Evolutionary conservation across 1,140 invertebrate species (phyloP), one percentile per base, ranked within the genome.

Genomic region (Drosophila ironensis): DNA sequence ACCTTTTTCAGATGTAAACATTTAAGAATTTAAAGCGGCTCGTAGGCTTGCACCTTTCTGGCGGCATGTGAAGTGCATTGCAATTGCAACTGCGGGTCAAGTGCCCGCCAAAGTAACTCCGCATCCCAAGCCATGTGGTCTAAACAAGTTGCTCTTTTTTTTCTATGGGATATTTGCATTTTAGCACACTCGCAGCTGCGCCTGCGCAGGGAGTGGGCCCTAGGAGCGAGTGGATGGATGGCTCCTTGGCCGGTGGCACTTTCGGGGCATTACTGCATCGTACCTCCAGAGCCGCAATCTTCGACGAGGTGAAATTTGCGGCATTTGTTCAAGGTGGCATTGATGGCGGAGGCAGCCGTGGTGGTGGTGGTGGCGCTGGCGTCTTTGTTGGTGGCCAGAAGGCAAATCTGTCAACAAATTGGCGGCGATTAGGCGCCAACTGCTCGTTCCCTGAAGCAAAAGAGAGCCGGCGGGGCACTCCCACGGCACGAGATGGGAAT

Each of bases 401-500:
- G 51, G 59, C 66, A 68, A 77, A 77, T 59, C 73, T 77, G 72
- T 82, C 77, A 73, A 70, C 77, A 82, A 77, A 84, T 77, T 82
- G 78, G 35, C 69, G 63, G 69, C 78, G 76, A 81, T 80, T 80
- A 81, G 66, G 47, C 46, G 44, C 14, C 52, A 35, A 17, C 20
- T 41, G 48, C 42, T 25, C 48, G 22, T 37, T 42, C 48, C 48
- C 37, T 7, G 25, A 50, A 19, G 11, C 47, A n/a, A 11, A 16
- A 14, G 20, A 40, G 9, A 33, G 28, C 28, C 28, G 25, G 11
- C 35, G 40, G 35, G 47, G 27, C 37, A 12, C 54, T 27, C 24
- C 50, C 47, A 37, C 33, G 16, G 2, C 14, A 37, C 12, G 28
- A 30, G 28, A 30, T 30, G 28, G 28, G 11, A 11, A 11, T n/a